These are phyloP conservation scores for Liolophura sinensis DNA, from an alignment of 1,140 invertebrate genomes.

Conservation along the genomic window DNA sequence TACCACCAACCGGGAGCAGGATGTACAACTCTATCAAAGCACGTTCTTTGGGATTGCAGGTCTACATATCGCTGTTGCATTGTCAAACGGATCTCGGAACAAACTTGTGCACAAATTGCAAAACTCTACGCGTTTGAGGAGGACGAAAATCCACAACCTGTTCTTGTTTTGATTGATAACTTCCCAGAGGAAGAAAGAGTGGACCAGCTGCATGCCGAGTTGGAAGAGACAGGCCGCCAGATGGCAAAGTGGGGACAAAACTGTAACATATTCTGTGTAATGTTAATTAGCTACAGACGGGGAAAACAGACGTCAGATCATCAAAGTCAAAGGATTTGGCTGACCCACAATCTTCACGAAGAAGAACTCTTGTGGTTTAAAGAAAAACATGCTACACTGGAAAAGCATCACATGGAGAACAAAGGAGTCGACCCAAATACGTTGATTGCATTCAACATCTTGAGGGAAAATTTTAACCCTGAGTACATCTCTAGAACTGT, in stretches of 20 bases:
- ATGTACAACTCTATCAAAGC: constrained; percentile 38
- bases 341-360: constrained; percentile 22
- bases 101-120: constrained; percentile 34
- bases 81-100: constrained; percentile 30
- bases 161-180: constrained; percentile 42
- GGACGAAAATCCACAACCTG: constrained; percentile 20
- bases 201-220: constrained; percentile 15
- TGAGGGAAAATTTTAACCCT: constrained; percentile 32
- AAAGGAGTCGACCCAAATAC: constrained; percentile 26
- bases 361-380: constrained; percentile 28
- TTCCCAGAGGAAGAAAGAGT: constrained; percentile 35
- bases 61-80: constrained; percentile 32
- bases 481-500: constrained; percentile 28
- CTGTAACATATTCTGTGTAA: constrained; percentile 19
- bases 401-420: constrained; percentile 17
- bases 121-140: constrained; percentile 25
- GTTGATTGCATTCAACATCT: constrained; percentile 35
- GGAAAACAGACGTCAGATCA: constrained; percentile 6
- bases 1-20: constrained; percentile 43
- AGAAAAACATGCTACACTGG: constrained; percentile 19
- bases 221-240: constrained; percentile 27
- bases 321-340: constrained; percentile 6
- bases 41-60: constrained; percentile 37
- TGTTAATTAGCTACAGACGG: constrained; percentile 19
- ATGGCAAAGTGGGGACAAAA: constrained; percentile 3